Base-by-base conservation (phyloP, 2,797 vertebrate genomes). In the Phylloscopus collybita region DNA sequence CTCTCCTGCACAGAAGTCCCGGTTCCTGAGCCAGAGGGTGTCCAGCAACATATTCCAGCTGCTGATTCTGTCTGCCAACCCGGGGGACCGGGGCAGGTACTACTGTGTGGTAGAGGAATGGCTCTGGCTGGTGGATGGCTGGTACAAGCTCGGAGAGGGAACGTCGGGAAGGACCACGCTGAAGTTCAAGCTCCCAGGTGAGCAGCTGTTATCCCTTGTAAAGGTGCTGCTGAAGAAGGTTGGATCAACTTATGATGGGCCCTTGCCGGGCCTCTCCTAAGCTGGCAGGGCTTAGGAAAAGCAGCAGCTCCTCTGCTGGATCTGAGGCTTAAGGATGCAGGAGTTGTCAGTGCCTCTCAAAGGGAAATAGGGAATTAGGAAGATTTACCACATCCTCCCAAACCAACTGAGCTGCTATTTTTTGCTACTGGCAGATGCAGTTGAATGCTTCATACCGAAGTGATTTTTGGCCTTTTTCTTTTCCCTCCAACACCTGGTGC, bases 101-200 rank as follows among this genome's bases (percentile, higher is more conserved):
- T 95, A 36, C 95, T 99, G 99, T 47, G 66, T 53, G 0, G 98
- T 98, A 83, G 97, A 98, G 26, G 99, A 99, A 50, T 98, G 98
- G 98, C 84, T 98, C 38, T 96, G 89, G 51, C 97, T 98, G 66
- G 70, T 93, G 23, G 80, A 95, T 2, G 34, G 70, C 30, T 99
- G 98, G 98, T 94, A 96, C 91, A 98, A 92, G 65, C 82, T 98
- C 0, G 98, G 97, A 59, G 95, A 93, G 80, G 81, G 86, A 78
- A 92, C 22, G 13, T 99, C 99, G 0, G 98, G 98, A 89, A 53
- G 73, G 45, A 96, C 98, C 20, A 95, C 17, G 5, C 47, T 99
- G 69, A 71, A 71, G 79, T 90, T 99, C 82, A 90, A 54, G 22
- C 21, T 82, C 66, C 92, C 97, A 92, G 98, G 98, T 99, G 97